These are phyloP conservation scores for Lordiphosa collinella DNA, from an alignment of 1,140 invertebrate species.

Conservation along the genomic window DNA sequence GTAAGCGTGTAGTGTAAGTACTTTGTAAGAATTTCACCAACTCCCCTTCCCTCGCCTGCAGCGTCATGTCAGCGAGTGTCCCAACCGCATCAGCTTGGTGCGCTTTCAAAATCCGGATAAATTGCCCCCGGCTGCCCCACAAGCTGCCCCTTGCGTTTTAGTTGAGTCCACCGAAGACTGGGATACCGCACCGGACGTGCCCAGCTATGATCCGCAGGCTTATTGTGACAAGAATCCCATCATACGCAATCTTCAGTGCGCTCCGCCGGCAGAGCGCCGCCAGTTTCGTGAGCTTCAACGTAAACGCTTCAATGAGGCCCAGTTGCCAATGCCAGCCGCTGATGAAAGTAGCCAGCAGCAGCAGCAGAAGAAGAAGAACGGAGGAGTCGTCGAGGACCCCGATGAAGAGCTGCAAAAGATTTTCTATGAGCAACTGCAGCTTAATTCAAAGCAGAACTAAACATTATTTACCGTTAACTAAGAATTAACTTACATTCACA, in stretches of 20 bases:
- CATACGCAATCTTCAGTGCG: conserved; percentile 18
- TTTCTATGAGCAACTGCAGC: too few relatives aligned
- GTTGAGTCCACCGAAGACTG: conserved; percentile 28
- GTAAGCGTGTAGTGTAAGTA: conserved; percentile 1
- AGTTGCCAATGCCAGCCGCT: too few relatives aligned
- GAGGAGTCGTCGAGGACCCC: too few relatives aligned
- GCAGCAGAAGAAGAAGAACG: not conserved
- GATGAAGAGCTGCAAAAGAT: too few relatives aligned
- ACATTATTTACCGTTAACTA: too few relatives aligned
- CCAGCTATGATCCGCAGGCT: conserved; percentile 38
- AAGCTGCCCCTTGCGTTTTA: not conserved
- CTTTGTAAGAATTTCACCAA: not conserved
- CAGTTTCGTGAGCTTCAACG: conserved; percentile 26
- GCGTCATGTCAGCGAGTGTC: conserved; percentile 16
- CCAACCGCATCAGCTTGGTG: not conserved
- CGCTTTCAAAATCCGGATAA: conserved; percentile 9
- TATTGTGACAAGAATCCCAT: conserved; percentile 15
- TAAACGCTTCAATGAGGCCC: conserved; percentile 3
- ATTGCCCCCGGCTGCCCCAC: not conserved
- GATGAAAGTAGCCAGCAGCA: too few relatives aligned
- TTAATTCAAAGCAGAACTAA: too few relatives aligned
- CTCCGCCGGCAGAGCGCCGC: not conserved
- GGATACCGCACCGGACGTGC: conserved; percentile 31
- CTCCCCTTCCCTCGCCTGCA: not conserved
- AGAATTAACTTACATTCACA: too few relatives aligned